phyloP scores from a whole-genome alignment of 1,140 invertebrate species.

The Lasioglossum albipes region DNA sequence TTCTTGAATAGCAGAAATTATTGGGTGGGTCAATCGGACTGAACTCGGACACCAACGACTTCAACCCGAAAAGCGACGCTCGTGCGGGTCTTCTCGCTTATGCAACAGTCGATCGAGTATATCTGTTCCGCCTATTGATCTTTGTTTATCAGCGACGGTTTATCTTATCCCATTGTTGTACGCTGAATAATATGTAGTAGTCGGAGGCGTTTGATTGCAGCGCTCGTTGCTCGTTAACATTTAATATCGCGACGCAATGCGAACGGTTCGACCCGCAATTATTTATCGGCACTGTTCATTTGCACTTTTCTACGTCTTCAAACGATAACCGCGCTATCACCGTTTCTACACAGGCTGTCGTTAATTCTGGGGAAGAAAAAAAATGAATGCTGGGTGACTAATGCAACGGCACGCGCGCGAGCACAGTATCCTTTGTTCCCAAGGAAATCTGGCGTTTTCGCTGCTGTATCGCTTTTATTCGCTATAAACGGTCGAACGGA shows the following conservation, averaged over 20 bases:
- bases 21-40: too few relatives aligned
- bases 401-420: background rate
- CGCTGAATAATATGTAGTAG: background rate
- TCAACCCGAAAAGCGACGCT: background rate
- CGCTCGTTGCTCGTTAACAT: background rate
- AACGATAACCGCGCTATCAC: background rate
- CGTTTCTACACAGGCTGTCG: background rate
- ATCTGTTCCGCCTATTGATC: background rate
- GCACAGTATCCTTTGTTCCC: background rate
- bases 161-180: background rate
- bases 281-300: too few relatives aligned
- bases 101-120: background rate
- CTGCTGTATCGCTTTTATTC: background rate
- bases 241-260: background rate
- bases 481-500: conserved; percentile 3
- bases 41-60: too few relatives aligned
- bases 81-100: background rate
- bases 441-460: background rate
- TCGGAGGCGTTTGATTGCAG: background rate
- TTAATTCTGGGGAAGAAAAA: background rate
- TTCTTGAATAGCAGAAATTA: too few relatives aligned
- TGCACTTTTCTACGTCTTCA: too few relatives aligned
- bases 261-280: background rate
- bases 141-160: background rate
- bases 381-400: background rate